Percentiles rank a stretch among this genome's conserved stretches.
phyloP scores from a whole-genome alignment of 2,888 invertebrate genomes.

The Drosophila percnosoma region DNA sequence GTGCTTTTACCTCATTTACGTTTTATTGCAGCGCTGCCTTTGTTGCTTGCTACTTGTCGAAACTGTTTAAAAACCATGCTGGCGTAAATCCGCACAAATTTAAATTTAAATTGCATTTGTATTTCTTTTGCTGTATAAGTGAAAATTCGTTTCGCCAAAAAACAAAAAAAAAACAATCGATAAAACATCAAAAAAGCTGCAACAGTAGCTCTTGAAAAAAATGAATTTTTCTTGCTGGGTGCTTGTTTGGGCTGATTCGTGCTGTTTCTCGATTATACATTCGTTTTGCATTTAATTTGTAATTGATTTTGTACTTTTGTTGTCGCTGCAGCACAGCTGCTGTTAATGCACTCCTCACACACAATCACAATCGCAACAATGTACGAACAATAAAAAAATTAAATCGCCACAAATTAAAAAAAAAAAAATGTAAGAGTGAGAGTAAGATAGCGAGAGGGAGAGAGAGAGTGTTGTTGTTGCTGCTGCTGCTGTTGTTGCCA shows the following conservation, averaged over 20 bases:
- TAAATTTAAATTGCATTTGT: constrained; percentile 76
- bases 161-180: constrained; percentile 12
- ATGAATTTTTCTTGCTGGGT: constrained; percentile 35
- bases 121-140: constrained; percentile 40
- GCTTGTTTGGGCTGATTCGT: constrained; percentile 16
- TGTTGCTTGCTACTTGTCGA: constrained; percentile 44
- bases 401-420: constrained; percentile 33
- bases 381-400: constrained; percentile 40
- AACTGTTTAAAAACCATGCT: constrained; percentile 76
- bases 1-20: constrained; percentile 65
- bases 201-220: constrained; percentile 30
- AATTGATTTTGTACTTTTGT: constrained; percentile 50
- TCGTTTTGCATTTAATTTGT: constrained; percentile 49
- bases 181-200: constrained; percentile 30
- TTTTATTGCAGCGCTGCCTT: constrained; percentile 29
- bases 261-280: constrained; percentile 27
- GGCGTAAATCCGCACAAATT: constrained; percentile 82
- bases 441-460: constrained; percentile 11
- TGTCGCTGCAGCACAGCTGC: constrained; percentile 33
- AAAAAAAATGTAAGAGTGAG: constrained; percentile 8
- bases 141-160: constrained; percentile 50
- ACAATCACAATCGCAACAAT: constrained; percentile 36
- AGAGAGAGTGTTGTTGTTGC: constrained; percentile 12
- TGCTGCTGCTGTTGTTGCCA: constrained; percentile 31
- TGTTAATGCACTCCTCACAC: constrained; percentile 54